Evolutionary conservation across 1,140 invertebrate species (phyloP), one percentile per base, ranked within the genome.

Genomic region (Maconellicoccus hirsutus): DNA sequence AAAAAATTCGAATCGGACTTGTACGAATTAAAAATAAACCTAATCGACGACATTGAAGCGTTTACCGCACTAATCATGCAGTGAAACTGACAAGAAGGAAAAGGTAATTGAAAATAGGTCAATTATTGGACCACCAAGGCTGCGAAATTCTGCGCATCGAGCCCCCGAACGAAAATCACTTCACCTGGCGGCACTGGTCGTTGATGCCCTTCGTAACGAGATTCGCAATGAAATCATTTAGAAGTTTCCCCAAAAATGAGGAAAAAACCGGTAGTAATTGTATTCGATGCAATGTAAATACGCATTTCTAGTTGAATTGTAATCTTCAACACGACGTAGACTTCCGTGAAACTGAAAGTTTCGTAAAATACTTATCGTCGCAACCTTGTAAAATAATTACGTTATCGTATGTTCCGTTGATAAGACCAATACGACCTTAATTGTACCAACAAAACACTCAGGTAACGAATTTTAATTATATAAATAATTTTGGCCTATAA

Each of bases 351-450:
- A 52, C 16, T 19, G 42, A 52, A 52, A 52, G 42, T 52, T 52
- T 52, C 42, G 42, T 19, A 52, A 52, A 52, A 52, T 52, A 52
- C n/a, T 52, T 52, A 52, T 52, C 42, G 42, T 16, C 4, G n/a
- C 42, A 52, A 52, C 42, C 42, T 52, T 52, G 42, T 52, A 52
- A 52, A 52, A 52, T 52, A 52, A 52, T 52, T 52, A 52, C 16
- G 42, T 52, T 52, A 52, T 52, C 42, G 42, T 52, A 33, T 33
- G 42, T 52, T 52, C n/a, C 42, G 42, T 19, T 52, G 42, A 52
- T 52, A 52, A 52, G 42, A 52, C 42, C 42, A 16, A 52, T 52
- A 4, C 42, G 42, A 52, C 42, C 42, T 52, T 52, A 52, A 52
- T 52, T 52, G 42, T 52, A 52, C 12, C 42, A 52, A 52, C 42